Conservation (phyloP, 1,140 invertebrate species). For the Platorchestia sp. region DNA sequence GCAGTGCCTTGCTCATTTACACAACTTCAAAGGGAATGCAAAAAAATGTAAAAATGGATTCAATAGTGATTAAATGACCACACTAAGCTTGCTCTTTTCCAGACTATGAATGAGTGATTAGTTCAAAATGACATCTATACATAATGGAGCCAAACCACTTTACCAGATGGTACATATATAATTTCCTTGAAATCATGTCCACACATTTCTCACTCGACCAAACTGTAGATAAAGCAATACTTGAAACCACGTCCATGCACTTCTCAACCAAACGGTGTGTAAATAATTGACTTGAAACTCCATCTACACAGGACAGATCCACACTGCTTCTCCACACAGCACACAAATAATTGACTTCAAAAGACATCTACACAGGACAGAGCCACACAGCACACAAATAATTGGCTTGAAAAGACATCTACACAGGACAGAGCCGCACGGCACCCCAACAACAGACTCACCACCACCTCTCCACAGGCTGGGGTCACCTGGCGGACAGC, state of each 20-base stretch:
- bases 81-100: no score
- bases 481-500: constrained; percentile 82
- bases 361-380: neutral
- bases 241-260: no score
- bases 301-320: neutral
- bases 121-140: no score
- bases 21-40: no score
- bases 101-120: no score
- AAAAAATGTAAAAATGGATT: no score
- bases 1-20: no score
- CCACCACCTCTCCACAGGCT: no score
- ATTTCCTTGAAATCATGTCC: no score
- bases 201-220: no score
- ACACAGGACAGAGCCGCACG: neutral
- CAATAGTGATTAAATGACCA: no score
- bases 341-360: neutral
- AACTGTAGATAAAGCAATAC: neutral
- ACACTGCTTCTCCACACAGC: neutral
- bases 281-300: neutral
- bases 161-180: neutral
- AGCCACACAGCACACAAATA: neutral
- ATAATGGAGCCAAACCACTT: no score
- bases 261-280: neutral
- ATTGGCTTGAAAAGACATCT: neutral
- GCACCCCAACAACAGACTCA: neutral